A percentile compares a stretch with the other conserved stretches of the same genome.
phyloP scores from a whole-genome alignment of 1,140 invertebrate species.

The Mylabris phalerata region DNA sequence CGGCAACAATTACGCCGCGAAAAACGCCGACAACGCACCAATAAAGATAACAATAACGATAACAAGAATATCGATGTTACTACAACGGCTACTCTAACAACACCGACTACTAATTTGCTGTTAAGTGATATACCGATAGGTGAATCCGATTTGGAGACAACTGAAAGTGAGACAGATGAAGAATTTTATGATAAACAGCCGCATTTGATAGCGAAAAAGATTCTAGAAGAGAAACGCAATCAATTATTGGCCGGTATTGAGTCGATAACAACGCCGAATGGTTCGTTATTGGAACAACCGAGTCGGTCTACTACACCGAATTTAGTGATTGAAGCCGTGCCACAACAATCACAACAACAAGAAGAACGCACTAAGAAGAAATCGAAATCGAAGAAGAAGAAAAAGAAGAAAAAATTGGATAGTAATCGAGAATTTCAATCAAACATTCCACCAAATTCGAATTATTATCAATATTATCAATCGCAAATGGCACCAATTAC shows the following conservation, averaged over 20 bases:
- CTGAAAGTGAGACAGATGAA: conserved; percentile 76
- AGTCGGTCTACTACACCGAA: conserved; percentile 53
- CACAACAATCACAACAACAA: not conserved
- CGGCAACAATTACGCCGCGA: conserved; percentile 42
- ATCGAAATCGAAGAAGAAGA: conserved; percentile 51
- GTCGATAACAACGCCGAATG: conserved; percentile 35
- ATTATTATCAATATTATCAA: conserved; percentile 25
- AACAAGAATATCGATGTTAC: conserved; percentile 43
- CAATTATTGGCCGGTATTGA: conserved; percentile 55
- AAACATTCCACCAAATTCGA: conserved; percentile 17
- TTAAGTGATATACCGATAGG: conserved; percentile 47
- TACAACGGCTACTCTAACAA: conserved; percentile 42
- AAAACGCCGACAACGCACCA: conserved; percentile 36
- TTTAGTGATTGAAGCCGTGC: conserved; percentile 36
- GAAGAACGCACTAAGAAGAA: conserved; percentile 41
- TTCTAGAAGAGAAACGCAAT: conserved; percentile 65
- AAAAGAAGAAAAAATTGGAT: conserved; percentile 42
- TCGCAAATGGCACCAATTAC: conserved; percentile 27
- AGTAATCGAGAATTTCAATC: not conserved
- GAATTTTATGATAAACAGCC: conserved; percentile 80
- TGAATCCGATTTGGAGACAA: conserved; percentile 76
- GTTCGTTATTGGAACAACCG: conserved; percentile 39
- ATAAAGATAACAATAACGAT: conserved; percentile 29
- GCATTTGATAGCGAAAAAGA: conserved; percentile 59
- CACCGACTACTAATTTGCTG: not conserved